phyloP scores from a whole-genome alignment of 2,888 invertebrate species.

The Drosophila lutescens region DNA sequence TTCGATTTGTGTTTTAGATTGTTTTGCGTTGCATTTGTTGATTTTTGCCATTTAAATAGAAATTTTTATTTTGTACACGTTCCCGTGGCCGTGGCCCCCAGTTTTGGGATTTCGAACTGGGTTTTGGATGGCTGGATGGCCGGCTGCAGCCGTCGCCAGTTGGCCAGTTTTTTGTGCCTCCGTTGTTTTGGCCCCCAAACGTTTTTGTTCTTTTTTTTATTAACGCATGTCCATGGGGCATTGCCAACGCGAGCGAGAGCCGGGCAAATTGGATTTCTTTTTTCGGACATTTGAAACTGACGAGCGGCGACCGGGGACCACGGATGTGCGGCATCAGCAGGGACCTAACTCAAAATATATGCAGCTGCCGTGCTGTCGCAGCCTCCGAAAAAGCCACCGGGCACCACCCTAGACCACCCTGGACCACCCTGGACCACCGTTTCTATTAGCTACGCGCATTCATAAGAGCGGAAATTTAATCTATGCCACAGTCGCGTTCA shows the following conservation, averaged over 20 bases:
- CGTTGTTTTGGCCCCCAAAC: slow-evolving; percentile 10
- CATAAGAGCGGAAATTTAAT: slow-evolving; percentile 75
- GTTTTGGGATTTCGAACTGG: slow-evolving; percentile 24
- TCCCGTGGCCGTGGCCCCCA: slow-evolving; percentile 59
- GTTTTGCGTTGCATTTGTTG: slow-evolving; percentile 80
- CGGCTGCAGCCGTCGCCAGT: slow-evolving; percentile 38
- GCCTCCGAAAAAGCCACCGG: not conserved
- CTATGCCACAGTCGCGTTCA: slow-evolving; percentile 52
- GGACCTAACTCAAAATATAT: slow-evolving; percentile 42
- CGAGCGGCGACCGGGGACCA: slow-evolving; percentile 49
- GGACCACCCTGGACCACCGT: slow-evolving; percentile 24
- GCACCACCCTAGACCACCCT: not conserved
- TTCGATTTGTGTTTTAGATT: slow-evolving; percentile 83
- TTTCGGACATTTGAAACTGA: slow-evolving; percentile 72
- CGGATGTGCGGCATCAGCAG: slow-evolving; percentile 44
- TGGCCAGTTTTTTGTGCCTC: slow-evolving; percentile 22
- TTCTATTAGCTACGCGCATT: slow-evolving; percentile 75
- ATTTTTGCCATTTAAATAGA: slow-evolving; percentile 80
- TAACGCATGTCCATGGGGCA: slow-evolving; percentile 73
- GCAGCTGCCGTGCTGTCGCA: slow-evolving; percentile 37
- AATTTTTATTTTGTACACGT: slow-evolving; percentile 79
- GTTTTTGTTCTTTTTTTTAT: slow-evolving; percentile 49
- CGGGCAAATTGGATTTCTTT: slow-evolving; percentile 76
- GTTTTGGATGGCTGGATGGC: slow-evolving; percentile 3
- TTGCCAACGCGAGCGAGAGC: slow-evolving; percentile 56